These are phyloP conservation scores for Noctuana brunneofusca DNA, from an alignment of 2,888 invertebrate species.

Conservation along the genomic window DNA sequence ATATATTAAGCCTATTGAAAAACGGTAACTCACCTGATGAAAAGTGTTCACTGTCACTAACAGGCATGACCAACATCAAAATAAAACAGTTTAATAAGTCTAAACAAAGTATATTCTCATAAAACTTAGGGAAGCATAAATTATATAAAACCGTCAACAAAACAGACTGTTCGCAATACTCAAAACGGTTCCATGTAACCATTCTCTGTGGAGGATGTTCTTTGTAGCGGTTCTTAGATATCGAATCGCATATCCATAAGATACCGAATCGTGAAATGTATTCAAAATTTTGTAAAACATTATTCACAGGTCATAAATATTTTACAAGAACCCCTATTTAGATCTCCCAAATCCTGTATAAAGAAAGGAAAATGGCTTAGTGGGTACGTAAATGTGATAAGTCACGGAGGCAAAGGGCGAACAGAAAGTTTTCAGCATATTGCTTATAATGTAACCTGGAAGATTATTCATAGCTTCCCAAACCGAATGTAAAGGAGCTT, in stretches of 20 bases:
- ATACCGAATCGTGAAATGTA: slow-evolving; percentile 24
- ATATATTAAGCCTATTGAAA: too few relatives aligned
- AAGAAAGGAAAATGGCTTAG: slow-evolving; percentile 53
- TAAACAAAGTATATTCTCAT: too few relatives aligned
- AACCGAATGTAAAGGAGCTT: not conserved
- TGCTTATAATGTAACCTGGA: slow-evolving; percentile 22
- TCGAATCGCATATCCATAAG: slow-evolving; percentile 13
- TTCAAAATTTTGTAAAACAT: slow-evolving; percentile 24
- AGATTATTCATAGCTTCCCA: slow-evolving; percentile 10
- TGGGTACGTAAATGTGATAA: slow-evolving; percentile 56
- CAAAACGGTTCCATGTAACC: not conserved
- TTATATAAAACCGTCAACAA: not conserved
- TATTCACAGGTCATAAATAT: slow-evolving; percentile 51
- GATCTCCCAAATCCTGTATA: slow-evolving; percentile 53
- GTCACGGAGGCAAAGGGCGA: slow-evolving; percentile 54
- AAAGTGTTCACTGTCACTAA: too few relatives aligned
- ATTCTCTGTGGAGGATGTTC: not conserved
- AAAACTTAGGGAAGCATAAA: too few relatives aligned
- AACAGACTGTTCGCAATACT: too few relatives aligned
- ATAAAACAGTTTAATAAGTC: too few relatives aligned
- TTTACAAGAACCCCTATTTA: slow-evolving; percentile 48
- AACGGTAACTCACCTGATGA: too few relatives aligned
- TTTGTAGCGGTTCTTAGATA: not conserved
- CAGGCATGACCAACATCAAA: too few relatives aligned
- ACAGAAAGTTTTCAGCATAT: slow-evolving; percentile 28